Percentiles rank a stretch among this genome's conserved stretches.
Evolutionary conservation across 37 sponge, comb jelly and placozoan genomes (phyloP).

Genomic region (Aplysina aerophoba): DNA sequence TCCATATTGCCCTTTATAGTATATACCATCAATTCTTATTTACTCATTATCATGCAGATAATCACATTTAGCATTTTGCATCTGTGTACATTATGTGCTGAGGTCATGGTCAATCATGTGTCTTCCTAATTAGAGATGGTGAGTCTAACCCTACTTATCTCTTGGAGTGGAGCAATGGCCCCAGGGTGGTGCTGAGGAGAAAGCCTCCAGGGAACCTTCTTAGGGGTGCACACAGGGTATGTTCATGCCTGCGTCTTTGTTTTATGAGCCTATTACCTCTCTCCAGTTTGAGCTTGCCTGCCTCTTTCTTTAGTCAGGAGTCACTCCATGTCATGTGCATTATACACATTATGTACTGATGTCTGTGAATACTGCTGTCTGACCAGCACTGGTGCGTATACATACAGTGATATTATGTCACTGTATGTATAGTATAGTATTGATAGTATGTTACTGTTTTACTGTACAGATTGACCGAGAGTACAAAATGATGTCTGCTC

Average conservation of each 20-base stretch:
- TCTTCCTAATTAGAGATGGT: slow-evolving; percentile 58
- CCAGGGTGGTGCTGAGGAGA: slow-evolving; percentile 69
- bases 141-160: slow-evolving; percentile 88
- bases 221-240: slow-evolving; percentile 76
- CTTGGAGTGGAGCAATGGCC: slow-evolving; percentile 43
- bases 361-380: not conserved
- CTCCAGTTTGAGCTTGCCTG: too few relatives aligned
- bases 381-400: too few relatives aligned
- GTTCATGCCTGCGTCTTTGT: not conserved
- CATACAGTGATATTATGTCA: too few relatives aligned
- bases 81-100: too few relatives aligned
- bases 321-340: slow-evolving; percentile 53
- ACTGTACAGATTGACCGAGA: slow-evolving; percentile 40
- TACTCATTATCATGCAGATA: too few relatives aligned
- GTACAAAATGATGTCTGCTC: slow-evolving; percentile 62
- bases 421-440: not conserved
- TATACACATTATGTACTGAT: slow-evolving; percentile 70
- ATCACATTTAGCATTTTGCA: too few relatives aligned
- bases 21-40: too few relatives aligned
- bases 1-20: too few relatives aligned
- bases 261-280: too few relatives aligned
- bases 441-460: not conserved
- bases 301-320: too few relatives aligned
- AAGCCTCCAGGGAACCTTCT: slow-evolving; percentile 78
- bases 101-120: too few relatives aligned